Evolutionary conservation across 2,797 vertebrate species (phyloP), one percentile per base, ranked within the genome.

Genomic region (Telmatherina bonti): DNA sequence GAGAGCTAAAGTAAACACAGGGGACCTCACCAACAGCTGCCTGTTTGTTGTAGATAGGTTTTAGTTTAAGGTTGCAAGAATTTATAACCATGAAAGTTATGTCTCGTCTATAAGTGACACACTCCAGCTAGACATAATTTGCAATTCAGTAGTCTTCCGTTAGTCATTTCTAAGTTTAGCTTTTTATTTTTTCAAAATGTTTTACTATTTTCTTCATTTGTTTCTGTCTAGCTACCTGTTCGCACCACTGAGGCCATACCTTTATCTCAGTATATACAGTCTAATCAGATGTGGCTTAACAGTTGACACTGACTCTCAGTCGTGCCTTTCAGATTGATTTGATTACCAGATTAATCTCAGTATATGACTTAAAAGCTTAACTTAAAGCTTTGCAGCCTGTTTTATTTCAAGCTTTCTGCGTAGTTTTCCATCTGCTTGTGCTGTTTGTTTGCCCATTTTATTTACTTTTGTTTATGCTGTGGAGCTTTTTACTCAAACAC

Each of bases 361-460:
- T 27, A 22, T 69, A 27, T 62, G 47, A 49, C 58, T 59, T 47
- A 41, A 49, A 35, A 26, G 56, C 66, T 63, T 62, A 59, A 38
- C 41, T 60, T 35, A 31, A 62, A 71, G 72, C 68, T 57, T 24
- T 47, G 53, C 52, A 30, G 79, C 51, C 62, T 57, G 68, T 82
- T 83, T 86, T 47, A 56, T 62, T 76, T 49, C 22, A 56, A 61
- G 49, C 30, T 76, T 60, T 78, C 74, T 68, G 41, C 71, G 45
- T 76, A 84, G 77, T 58, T 79, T 81, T 84, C 87, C 85, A 88
- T 88, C 84, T 88, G 86, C 78, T 82, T 78, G 90, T 94, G 92
- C 92, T 95, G 86, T 95, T 95, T 97, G 96, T 98, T 97, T 97
- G 96, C 95, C 94, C 93, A 94, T 93, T 95, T 96, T 96, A 95